Evolutionary conservation across 2,113 vertebrate genomes (phyloP).

Genomic region (Rhinogobius similis): DNA sequence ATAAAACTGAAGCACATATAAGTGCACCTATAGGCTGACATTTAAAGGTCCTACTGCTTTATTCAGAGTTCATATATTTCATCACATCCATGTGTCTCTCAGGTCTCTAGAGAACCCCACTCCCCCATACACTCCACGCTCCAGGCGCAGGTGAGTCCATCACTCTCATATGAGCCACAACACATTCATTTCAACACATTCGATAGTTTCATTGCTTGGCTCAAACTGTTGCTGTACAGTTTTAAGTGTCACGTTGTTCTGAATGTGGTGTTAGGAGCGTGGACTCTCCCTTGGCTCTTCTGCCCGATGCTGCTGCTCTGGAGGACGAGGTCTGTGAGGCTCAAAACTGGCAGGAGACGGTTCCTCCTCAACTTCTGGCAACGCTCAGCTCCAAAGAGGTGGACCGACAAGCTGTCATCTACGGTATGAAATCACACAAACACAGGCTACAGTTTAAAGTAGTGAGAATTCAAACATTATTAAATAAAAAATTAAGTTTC

Average conservation of each 20-base stretch:
- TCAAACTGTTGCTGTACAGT: not conserved
- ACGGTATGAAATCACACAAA: conserved; percentile 74
- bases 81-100: conserved; percentile 42
- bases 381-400: conserved; percentile 81
- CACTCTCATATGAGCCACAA: conserved; percentile 2
- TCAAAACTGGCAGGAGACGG: conserved; percentile 89
- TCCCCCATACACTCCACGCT: conserved; percentile 91
- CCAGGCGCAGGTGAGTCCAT: conserved; percentile 84
- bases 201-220: not conserved
- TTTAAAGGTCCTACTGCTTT: too few species aligned
- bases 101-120: conserved; percentile 94
- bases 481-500: too few species aligned
- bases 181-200: not conserved
- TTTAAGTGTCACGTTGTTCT: not conserved
- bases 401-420: conserved; percentile 92
- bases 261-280: conserved; percentile 80
- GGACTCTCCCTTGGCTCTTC: conserved; percentile 80
- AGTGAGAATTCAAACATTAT: too few species aligned
- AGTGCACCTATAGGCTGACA: too few species aligned
- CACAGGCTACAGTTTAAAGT: not conserved
- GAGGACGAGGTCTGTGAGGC: conserved; percentile 84
- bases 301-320: conserved; percentile 81
- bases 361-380: conserved; percentile 79
- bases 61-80: conserved; percentile 7
- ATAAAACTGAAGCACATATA: too few species aligned